Conservation (phyloP, 2,113 vertebrate genomes). For the Hassar affinis region DNA sequence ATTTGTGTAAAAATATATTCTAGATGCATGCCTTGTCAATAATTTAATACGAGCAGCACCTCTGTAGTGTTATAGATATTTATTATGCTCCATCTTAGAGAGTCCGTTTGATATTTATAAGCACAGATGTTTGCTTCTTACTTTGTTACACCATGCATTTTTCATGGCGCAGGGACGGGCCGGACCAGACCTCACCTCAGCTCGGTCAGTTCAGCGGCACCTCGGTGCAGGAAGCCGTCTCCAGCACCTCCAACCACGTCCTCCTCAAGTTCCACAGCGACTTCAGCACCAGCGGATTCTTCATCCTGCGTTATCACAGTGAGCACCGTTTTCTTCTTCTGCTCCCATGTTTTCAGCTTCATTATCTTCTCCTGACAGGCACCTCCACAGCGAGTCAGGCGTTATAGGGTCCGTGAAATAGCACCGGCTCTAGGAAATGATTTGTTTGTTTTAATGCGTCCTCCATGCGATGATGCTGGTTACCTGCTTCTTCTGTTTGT, state of each 20-base stretch:
- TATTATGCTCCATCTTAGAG: not conserved
- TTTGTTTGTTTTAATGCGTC: not conserved
- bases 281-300: conserved; percentile 78
- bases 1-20: not conserved
- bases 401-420: not conserved
- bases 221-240: conserved; percentile 63
- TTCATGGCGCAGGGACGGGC: conserved; percentile 68
- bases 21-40: not conserved
- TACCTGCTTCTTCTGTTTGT: not conserved
- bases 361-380: not conserved
- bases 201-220: conserved; percentile 74
- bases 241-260: conserved; percentile 73
- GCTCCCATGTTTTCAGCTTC: too few species aligned
- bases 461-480: not conserved
- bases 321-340: conserved; percentile 18
- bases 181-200: conserved; percentile 71
- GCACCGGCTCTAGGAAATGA: not conserved
- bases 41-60: not conserved
- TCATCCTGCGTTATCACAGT: conserved; percentile 72
- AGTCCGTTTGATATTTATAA: not conserved
- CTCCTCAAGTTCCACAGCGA: conserved; percentile 78
- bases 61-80: not conserved
- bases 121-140: not conserved
- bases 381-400: not conserved
- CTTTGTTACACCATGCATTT: not conserved